phyloP scores from a whole-genome alignment of 2,797 vertebrate genomes.

The Glyptemys insculpta region DNA sequence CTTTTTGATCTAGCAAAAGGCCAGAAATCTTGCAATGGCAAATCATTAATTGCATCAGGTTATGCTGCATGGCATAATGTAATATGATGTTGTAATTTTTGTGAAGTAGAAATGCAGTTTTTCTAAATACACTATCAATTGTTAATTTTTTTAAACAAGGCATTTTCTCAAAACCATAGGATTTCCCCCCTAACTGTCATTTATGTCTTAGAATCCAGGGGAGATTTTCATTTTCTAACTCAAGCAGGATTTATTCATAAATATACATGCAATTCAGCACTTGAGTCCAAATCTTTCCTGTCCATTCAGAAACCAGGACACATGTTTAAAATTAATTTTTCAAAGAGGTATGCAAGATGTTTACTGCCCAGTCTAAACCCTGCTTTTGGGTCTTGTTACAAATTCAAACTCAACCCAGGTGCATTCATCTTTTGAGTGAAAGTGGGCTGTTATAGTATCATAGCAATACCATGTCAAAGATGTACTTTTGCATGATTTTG shows the following conservation, averaged over 20 bases:
- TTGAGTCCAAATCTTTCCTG: neutral
- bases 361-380: neutral
- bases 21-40: neutral
- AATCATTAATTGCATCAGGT: neutral
- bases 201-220: too few relatives aligned
- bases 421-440: neutral
- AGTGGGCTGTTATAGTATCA: neutral
- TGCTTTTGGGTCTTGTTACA: neutral
- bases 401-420: neutral
- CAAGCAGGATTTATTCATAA: neutral
- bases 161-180: neutral
- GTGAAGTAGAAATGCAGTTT: neutral
- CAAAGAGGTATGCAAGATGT: neutral
- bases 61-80: neutral
- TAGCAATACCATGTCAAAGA: neutral
- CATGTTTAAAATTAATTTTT: neutral
- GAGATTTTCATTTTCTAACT: neutral
- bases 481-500: fast-evolving
- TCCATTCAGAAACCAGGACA: neutral
- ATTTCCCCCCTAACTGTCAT: neutral
- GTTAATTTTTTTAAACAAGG: neutral
- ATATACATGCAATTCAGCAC: neutral
- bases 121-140: neutral
- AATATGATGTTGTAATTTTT: neutral
- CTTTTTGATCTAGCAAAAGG: neutral